Percentiles rank a stretch among this genome's conserved stretches.
Evolutionary conservation across 2,113 vertebrate species (phyloP).

Genomic region (Synodontis membranacea): DNA sequence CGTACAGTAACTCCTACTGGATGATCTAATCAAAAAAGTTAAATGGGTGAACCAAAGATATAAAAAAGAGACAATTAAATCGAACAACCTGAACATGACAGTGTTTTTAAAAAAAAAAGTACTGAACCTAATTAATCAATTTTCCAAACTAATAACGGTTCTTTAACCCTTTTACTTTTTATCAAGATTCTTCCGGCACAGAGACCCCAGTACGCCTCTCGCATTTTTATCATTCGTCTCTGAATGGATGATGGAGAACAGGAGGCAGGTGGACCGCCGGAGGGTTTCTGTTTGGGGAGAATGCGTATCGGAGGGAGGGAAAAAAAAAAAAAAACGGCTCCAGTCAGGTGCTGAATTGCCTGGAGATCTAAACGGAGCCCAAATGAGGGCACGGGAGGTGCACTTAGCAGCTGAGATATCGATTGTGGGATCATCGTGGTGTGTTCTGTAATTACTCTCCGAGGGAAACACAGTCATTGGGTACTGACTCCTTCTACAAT

Average conservation of each 20-base stretch:
- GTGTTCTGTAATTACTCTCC: constrained; percentile 48
- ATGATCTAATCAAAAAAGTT: too few relatives aligned
- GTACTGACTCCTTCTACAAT: constrained; percentile 6
- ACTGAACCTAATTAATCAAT: background rate
- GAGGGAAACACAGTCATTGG: constrained; percentile 7
- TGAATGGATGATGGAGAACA: constrained; percentile 30
- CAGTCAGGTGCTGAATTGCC: constrained; percentile 35
- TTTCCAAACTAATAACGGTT: background rate
- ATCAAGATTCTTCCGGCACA: too few relatives aligned
- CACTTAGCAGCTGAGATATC: constrained; percentile 42
- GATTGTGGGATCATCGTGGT: constrained; percentile 22
- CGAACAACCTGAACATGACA: background rate
- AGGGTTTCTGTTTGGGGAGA: constrained; percentile 39
- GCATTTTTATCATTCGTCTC: constrained; percentile 31
- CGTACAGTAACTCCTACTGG: too few relatives aligned
- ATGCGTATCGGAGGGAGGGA: constrained; percentile 2
- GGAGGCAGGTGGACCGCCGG: constrained; percentile 35
- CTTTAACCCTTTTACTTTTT: background rate
- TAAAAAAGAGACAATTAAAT: background rate
- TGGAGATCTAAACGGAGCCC: constrained; percentile 34
- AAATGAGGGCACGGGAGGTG: constrained; percentile 33
- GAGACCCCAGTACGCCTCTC: background rate
- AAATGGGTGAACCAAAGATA: too few relatives aligned
- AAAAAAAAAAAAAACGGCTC: constrained; percentile 43
- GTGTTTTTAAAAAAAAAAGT: too few relatives aligned